These are phyloP conservation scores for Malacosoma neustria DNA, from an alignment of 2,888 invertebrate genomes.

Conservation along the genomic window DNA sequence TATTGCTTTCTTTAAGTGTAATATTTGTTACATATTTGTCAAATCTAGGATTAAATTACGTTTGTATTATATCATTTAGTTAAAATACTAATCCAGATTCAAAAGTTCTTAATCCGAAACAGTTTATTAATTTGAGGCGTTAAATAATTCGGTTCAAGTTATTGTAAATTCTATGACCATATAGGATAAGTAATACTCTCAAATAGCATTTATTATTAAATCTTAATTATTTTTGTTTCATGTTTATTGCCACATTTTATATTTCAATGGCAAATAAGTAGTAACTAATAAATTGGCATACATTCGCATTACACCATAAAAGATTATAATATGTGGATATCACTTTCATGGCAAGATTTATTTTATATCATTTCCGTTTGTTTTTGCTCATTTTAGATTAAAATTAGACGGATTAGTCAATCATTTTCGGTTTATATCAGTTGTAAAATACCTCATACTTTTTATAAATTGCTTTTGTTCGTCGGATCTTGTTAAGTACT, in stretches of 20 bases:
- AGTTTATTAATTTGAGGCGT: neutral
- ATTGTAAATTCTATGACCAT: too few relatives aligned
- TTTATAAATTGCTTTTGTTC: neutral
- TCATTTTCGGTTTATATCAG: neutral
- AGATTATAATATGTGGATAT: constrained; percentile 58
- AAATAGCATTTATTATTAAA: too few relatives aligned
- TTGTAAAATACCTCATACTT: neutral
- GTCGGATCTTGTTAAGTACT: neutral
- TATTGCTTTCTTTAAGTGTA: too few relatives aligned
- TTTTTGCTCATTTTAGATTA: neutral
- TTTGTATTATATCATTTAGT: too few relatives aligned
- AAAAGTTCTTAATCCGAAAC: too few relatives aligned
- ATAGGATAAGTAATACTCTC: too few relatives aligned
- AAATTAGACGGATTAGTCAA: neutral
- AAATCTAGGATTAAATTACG: too few relatives aligned
- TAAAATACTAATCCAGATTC: too few relatives aligned
- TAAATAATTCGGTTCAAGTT: neutral
- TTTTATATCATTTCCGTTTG: constrained; percentile 18
- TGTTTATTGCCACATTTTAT: constrained; percentile 66
- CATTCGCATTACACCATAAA: constrained; percentile 63
- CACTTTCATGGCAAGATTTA: constrained; percentile 45
- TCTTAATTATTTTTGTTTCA: too few relatives aligned
- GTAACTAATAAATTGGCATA: constrained; percentile 65
- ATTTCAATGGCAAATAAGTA: constrained; percentile 61
- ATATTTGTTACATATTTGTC: too few relatives aligned